Evolutionary conservation across 2,888 invertebrate genomes (phyloP).

Genomic region (Automeris io): DNA sequence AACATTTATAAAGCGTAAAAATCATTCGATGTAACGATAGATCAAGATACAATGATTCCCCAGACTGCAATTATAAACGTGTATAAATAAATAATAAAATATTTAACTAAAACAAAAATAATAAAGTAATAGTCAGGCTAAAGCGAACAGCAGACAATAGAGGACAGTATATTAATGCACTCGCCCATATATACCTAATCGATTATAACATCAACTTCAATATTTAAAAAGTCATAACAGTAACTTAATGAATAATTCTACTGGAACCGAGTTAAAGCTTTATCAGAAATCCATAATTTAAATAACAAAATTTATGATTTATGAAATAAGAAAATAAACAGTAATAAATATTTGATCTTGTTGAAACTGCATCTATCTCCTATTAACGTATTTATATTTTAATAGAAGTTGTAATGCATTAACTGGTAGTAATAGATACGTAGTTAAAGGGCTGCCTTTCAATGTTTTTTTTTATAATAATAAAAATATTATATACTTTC

Average conservation of each 20-base stretch:
- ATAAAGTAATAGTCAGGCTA: slow-evolving; percentile 65
- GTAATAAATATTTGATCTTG: slow-evolving; percentile 76
- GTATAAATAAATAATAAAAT: slow-evolving; percentile 77
- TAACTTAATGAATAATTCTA: slow-evolving; percentile 75
- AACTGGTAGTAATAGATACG: slow-evolving; percentile 40
- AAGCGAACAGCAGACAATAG: slow-evolving; percentile 71
- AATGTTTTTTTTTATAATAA: slow-evolving; percentile 16
- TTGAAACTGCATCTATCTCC: slow-evolving; percentile 53
- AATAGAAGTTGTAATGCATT: slow-evolving; percentile 44
- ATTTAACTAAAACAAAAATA: slow-evolving; percentile 74
- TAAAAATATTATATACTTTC: slow-evolving; percentile 24
- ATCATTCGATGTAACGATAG: slow-evolving; percentile 54
- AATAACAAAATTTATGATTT: slow-evolving; percentile 73
- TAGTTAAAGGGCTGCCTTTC: slow-evolving; percentile 18
- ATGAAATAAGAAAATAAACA: slow-evolving; percentile 70
- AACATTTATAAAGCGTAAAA: slow-evolving; percentile 40
- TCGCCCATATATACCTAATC: slow-evolving; percentile 75
- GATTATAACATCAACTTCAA: slow-evolving; percentile 76
- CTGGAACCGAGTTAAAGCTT: slow-evolving; percentile 78
- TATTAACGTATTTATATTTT: slow-evolving; percentile 44
- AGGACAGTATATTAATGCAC: slow-evolving; percentile 75
- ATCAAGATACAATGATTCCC: slow-evolving; percentile 42
- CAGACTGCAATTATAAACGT: slow-evolving; percentile 49
- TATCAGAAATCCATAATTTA: slow-evolving; percentile 74
- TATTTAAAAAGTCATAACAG: slow-evolving; percentile 73